These are phyloP conservation scores for Dysmachus trigonus DNA, from an alignment of 2,888 invertebrate species.

Conservation along the genomic window DNA sequence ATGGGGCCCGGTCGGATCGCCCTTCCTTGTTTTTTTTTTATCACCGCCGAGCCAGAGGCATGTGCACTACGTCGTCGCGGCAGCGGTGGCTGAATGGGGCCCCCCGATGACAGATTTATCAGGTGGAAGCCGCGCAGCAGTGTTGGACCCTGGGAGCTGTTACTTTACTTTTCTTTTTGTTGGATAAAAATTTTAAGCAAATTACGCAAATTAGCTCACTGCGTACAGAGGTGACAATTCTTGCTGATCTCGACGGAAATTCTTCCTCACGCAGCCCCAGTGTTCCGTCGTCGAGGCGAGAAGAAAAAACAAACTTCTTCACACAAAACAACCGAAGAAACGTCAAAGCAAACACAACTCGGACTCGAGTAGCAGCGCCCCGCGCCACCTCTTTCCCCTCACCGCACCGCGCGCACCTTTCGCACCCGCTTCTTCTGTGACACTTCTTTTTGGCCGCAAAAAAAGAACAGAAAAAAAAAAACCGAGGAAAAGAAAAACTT, in stretches of 20 bases:
- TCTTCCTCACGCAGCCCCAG: background rate
- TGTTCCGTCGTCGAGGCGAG: background rate
- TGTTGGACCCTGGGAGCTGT: background rate
- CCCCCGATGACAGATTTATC: slow-evolving; percentile 10
- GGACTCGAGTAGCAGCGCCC: background rate
- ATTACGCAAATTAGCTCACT: slow-evolving; percentile 20
- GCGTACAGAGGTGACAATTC: background rate
- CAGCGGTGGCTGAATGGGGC: background rate
- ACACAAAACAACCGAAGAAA: slow-evolving; percentile 39
- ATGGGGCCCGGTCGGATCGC: background rate
- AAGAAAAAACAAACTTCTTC: background rate
- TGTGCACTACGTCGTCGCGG: slow-evolving; percentile 27
- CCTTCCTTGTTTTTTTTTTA: slow-evolving; percentile 35
- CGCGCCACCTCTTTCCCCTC: background rate
- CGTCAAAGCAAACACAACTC: slow-evolving; percentile 32
- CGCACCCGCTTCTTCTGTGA: background rate
- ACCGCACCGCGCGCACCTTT: background rate
- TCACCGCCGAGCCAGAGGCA: background rate
- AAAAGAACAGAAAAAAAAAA: background rate
- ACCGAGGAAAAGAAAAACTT: background rate
- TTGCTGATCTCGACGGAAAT: background rate
- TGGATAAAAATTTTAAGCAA: background rate
- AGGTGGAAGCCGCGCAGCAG: background rate
- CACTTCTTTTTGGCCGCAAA: background rate
- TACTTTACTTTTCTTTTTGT: no score